phyloP scores from a whole-genome alignment of 2,113 vertebrate species.

The Zosterops lateralis region DNA sequence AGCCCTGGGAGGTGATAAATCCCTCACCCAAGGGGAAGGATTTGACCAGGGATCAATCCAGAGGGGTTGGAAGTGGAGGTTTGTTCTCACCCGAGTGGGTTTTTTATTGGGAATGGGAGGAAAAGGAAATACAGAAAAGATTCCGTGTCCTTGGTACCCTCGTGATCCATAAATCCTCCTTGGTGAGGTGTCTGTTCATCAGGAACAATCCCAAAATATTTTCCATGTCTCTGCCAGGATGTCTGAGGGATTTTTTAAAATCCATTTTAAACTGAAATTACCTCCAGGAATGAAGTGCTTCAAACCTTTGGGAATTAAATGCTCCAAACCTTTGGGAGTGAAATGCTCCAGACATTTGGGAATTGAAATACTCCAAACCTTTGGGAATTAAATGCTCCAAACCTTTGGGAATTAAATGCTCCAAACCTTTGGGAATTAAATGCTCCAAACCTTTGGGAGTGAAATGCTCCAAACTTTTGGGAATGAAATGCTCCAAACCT shows the following conservation, averaged over 20 bases:
- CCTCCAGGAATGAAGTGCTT: background rate
- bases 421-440: background rate
- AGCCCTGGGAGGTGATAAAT: background rate
- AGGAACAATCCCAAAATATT: background rate
- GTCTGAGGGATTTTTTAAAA: background rate
- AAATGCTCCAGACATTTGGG: background rate
- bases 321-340: background rate
- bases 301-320: background rate
- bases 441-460: background rate
- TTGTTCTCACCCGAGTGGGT: background rate
- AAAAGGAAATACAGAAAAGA: background rate
- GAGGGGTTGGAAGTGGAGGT: background rate
- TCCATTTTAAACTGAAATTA: background rate
- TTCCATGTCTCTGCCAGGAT: too few relatives aligned
- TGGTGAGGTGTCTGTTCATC: fast-evolving
- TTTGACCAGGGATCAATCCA: background rate
- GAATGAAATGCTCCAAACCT: background rate
- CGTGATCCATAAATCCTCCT: background rate
- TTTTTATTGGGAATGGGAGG: background rate
- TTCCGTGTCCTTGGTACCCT: fast-evolving
- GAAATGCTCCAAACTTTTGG: background rate
- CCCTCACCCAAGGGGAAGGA: background rate
- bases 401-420: background rate
- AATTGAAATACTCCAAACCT: too few relatives aligned
- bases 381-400: too few relatives aligned